Evolutionary conservation across 2,113 vertebrate species (phyloP).

Genomic region (Syngnathoides biaculeatus): DNA sequence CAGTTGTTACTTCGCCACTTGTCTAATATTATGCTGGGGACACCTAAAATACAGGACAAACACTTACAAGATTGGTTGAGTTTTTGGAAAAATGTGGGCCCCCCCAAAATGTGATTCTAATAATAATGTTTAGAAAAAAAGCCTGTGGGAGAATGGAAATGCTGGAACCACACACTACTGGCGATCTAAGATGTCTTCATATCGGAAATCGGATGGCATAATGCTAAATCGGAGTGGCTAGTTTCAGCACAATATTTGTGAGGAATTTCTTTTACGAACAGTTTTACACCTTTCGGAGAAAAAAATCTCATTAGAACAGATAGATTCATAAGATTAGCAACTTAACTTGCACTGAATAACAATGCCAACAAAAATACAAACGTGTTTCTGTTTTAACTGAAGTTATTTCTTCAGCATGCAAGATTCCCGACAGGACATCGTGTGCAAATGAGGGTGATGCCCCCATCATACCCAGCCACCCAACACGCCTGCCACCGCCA

Average conservation of each 20-base stretch:
- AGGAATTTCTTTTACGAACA: not conserved
- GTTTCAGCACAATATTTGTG: no score
- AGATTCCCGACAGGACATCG: slow-evolving; percentile 65
- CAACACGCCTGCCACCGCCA: slow-evolving; percentile 47
- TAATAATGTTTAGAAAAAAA: no score
- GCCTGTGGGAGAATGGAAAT: not conserved
- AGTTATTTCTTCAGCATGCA: slow-evolving; percentile 60
- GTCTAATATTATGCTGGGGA: no score
- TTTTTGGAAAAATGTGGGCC: no score
- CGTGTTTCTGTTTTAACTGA: slow-evolving; percentile 6
- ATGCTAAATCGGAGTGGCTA: no score
- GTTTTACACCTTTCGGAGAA: not conserved
- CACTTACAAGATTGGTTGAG: no score
- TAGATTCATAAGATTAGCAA: not conserved
- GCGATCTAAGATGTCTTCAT: no score
- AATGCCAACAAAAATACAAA: not conserved
- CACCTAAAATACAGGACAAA: no score
- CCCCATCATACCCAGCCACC: slow-evolving; percentile 59
- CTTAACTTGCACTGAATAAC: not conserved
- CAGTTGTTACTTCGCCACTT: no score
- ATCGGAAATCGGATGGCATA: no score
- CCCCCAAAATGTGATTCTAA: no score
- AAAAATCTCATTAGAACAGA: not conserved
- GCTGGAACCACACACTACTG: no score
- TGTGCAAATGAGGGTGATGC: slow-evolving; percentile 63